Conservation (phyloP, 1,140 invertebrate genomes). For the Lordiphosa clarofinis region DNA sequence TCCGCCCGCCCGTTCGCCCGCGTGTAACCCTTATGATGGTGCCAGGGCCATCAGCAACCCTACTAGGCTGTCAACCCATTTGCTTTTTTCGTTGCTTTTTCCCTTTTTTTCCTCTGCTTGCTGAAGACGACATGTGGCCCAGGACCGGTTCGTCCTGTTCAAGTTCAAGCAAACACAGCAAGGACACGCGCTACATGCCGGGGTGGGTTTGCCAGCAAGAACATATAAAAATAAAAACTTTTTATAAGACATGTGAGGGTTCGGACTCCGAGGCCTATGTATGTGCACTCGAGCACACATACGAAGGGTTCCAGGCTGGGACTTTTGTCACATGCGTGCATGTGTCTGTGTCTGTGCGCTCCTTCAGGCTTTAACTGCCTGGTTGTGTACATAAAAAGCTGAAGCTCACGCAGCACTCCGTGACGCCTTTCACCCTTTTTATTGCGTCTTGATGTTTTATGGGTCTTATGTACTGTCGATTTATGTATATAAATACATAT, state of each 20-base stretch:
- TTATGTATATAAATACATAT: conserved; percentile 25
- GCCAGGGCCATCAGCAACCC: conserved; percentile 39
- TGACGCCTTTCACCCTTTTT: conserved; percentile 71
- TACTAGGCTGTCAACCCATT: conserved; percentile 70
- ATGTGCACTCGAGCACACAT: conserved; percentile 14
- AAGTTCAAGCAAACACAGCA: conserved; percentile 66
- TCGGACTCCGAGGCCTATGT: conserved; percentile 29
- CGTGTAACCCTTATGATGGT: conserved; percentile 66
- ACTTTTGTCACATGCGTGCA: conserved; percentile 62
- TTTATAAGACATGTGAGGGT: conserved; percentile 74
- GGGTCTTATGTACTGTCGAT: conserved; percentile 69
- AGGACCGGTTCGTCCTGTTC: conserved; percentile 54
- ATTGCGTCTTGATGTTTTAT: conserved; percentile 76
- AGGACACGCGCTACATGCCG: conserved; percentile 50
- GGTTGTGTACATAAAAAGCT: conserved; percentile 62
- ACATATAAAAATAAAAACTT: conserved; percentile 73
- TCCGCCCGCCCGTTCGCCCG: conserved; percentile 28
- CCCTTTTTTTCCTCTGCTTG: conserved; percentile 55
- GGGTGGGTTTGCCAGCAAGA: conserved; percentile 61
- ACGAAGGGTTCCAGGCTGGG: conserved; percentile 62
- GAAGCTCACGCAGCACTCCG: conserved; percentile 27
- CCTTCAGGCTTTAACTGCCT: conserved; percentile 35
- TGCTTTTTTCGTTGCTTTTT: conserved; percentile 68
- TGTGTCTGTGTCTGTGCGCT: conserved; percentile 23
- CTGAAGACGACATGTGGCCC: conserved; percentile 67